Base-by-base conservation (phyloP, 2,113 vertebrate species). In the Stegastes partitus region DNA sequence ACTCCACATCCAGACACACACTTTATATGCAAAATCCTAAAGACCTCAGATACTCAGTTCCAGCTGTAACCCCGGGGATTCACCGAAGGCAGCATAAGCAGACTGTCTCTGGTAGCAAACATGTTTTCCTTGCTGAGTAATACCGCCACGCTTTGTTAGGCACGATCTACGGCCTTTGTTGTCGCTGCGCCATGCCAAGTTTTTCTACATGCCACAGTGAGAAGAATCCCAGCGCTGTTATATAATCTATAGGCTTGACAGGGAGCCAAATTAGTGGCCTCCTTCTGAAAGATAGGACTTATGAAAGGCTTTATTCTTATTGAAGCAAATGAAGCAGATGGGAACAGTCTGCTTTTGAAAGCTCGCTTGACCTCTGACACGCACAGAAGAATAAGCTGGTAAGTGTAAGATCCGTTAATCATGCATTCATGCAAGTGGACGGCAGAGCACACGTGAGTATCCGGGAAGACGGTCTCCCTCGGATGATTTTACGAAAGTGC, bases 271-370 rank as follows among this genome's bases (percentile, higher is more conserved):
- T 79, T 67, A 51, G 76, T 57, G 75, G 65, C 58, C 77, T 82
- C 76, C 23, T 79, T 74, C 71, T 68, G 63, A 89, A 88, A 83
- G 77, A 82, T 62, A 59, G 81, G 72, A 77, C 70, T 81, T 68
- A 31, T 79, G 85, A 89, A 89, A 77, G 56, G 66, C 65, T 88
- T 89, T 84, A 90, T 90, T 76, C 77, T 92, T 82, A 86, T 72
- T 85, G 81, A 84, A 90, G 74, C 77, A 82, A 92, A 91, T 87
- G 68, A 93, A 84, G 76, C 68, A 74, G 83, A 87, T 66, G 44
- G 65, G 78, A 69, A 85, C 74, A 77, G 75, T 79, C 51, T 64
- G 58, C 50, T 59, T 39, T 53, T 83, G 79, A 72, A 79, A 79
- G 72, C 63, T 54, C 37, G 5, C 69, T 83, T 88, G 72, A 85